Conservation (phyloP, 2,797 vertebrate species). For the Rhabdophis nuchalis region DNA sequence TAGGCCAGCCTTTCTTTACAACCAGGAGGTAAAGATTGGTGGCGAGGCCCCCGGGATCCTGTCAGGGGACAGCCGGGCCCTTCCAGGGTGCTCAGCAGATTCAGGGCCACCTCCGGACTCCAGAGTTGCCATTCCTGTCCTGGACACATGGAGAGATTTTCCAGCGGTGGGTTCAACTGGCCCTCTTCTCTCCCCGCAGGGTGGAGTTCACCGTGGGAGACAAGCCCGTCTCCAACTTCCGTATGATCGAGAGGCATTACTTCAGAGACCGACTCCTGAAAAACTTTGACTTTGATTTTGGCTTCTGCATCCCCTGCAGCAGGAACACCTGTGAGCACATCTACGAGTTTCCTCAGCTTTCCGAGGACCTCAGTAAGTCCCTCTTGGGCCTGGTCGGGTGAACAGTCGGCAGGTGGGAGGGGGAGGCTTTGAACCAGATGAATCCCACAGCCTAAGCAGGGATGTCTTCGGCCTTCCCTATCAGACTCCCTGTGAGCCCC, state of each 20-base stretch:
- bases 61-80: not conserved
- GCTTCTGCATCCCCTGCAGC: conserved; percentile 98
- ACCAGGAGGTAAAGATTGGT: not conserved
- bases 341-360: conserved; percentile 97
- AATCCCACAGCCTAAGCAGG: too few species aligned
- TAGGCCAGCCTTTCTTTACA: not conserved
- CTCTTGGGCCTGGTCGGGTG: not conserved
- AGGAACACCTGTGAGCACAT: conserved; percentile 98
- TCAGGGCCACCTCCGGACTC: not conserved
- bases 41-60: not conserved
- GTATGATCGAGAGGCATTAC: conserved; percentile 98
- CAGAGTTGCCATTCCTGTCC: accelerated
- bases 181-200: conserved; percentile 63
- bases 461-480: not conserved
- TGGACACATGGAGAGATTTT: not conserved
- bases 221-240: conserved; percentile 89
- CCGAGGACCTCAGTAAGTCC: conserved; percentile 92
- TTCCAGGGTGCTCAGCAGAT: not conserved
- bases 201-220: conserved; percentile 98
- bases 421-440: not conserved
- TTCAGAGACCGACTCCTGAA: conserved; percentile 94
- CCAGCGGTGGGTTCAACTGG: not conserved
- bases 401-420: accelerated
- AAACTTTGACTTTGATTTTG: conserved; percentile 98
- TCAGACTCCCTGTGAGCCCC: not conserved